Base-by-base conservation (phyloP, 2,888 invertebrate species). In the Cerastoderma edule region DNA sequence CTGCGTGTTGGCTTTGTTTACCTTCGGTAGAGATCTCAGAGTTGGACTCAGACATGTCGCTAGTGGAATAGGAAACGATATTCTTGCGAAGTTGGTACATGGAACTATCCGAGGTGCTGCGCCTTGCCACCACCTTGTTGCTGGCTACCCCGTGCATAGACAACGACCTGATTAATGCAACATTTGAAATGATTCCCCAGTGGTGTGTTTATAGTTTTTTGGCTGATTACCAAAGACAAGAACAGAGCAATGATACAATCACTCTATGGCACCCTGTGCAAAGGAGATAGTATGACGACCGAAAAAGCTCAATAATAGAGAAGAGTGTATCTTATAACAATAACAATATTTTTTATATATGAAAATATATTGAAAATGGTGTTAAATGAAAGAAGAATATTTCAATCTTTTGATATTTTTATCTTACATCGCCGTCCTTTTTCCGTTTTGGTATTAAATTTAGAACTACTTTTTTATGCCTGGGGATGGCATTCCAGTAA, bases 61-160 rank as follows among this genome's bases (percentile, higher is more conserved):
- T 53, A 22, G 71, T n/a, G 0, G 54, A 57, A 0, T 60, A 13
- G 6, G 68, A 72, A 1, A 64, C 48, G n/a, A 67, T 27, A 2
- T 56, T 44, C 19, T 54, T 33, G 0, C 73, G 65, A 13, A 67
- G 67, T 28, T 56, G 27, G 60, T 73, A 78, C 1, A 78, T 32
- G 5, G 75, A 67, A 6, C 81, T 75, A 27, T 81, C 81, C 4
- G 81, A 81, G 8, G 66, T 54, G 13, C 75, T 76, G 16, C 80
- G 50, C 22, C 50, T 33, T 8, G 80, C 75, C 2, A 35, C 4
- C 44, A 24, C 22, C 60, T 76, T 75, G 16, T 46, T 32, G 6
- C 44, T 30, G 10, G n/a, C n/a, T n/a, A n/a, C n/a, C n/a, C 50
- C 60, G 35, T 73, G 66, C 4, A 71, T 64, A 0, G 78, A 74